Evolutionary conservation across 2,888 invertebrate genomes (phyloP).

Genomic region (Galeopsomyia nigrocyanea): DNA sequence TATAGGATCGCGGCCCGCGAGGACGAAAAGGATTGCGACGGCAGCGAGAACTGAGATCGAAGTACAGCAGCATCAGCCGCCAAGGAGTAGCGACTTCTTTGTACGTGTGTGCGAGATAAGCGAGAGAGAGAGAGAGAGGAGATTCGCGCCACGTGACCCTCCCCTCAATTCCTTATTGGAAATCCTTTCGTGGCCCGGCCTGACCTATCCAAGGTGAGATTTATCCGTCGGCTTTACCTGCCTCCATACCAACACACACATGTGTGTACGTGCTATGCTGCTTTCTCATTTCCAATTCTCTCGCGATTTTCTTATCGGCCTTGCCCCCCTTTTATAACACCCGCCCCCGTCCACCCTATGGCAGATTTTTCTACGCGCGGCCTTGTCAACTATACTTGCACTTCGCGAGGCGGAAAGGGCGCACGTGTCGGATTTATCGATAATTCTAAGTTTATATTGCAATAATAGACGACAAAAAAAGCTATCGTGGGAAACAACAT

Average conservation of each 20-base stretch:
- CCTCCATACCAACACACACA: constrained; percentile 4
- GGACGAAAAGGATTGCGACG: constrained; percentile 39
- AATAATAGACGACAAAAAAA: neutral
- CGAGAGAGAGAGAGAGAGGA: constrained; percentile 35
- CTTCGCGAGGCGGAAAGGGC: constrained; percentile 12
- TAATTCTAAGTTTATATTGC: neutral
- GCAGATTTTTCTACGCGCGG: neutral
- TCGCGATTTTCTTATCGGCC: constrained; percentile 33
- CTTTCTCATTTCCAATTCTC: constrained; percentile 30
- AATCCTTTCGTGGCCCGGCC: constrained; percentile 58
- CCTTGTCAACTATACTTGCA: neutral
- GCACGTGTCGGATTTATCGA: neutral
- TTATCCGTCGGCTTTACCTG: constrained; percentile 62
- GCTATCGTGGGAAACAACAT: constrained; percentile 12
- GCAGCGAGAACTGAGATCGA: constrained; percentile 30
- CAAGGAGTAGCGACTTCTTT: constrained; percentile 26
- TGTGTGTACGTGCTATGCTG: no score
- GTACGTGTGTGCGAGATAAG: constrained; percentile 21
- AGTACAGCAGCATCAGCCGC: constrained; percentile 7
- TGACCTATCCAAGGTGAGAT: constrained; percentile 65
- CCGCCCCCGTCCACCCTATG: neutral
- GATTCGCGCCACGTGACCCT: constrained; percentile 57
- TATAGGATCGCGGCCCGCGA: constrained; percentile 37
- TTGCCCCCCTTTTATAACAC: constrained; percentile 1
- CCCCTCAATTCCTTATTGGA: constrained; percentile 57